Base-by-base conservation (phyloP, 2,888 invertebrate species). In the Lasioglossum vierecki region DNA sequence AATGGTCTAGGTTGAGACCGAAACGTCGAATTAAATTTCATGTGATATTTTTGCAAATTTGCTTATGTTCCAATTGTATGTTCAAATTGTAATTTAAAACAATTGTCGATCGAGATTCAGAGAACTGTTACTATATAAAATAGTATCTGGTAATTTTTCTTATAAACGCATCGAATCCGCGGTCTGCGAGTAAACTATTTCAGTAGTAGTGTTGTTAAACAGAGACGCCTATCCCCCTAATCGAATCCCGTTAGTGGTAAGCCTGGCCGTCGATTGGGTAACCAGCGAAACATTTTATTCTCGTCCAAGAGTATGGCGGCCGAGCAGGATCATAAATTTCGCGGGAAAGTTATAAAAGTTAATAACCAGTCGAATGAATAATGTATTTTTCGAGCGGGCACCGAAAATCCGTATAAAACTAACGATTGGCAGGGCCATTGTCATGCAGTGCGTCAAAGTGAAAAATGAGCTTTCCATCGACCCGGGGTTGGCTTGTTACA, bases 281-380 rank as follows among this genome's bases (percentile, higher is more conserved):
- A 26, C 60, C 60, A 63, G 60, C 60, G 60, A 63, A 63, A 63
- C 60, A 63, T 63, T 63, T 63, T 63, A 63, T 26, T 63, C 60
- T 0, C 26, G 26, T 13, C 13, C 60, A 15, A 26, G 60, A 15
- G 26, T 15, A 26, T 30, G 60, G 60, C 26, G 60, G n/a, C 60
- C 26, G 60, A 30, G 15, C 39, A 3, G 68, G 68, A 68, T 80
- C 84, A 78, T 84, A 84, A 81, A 86, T 82, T 82, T 44, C 53
- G 26, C n/a, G 60, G n/a, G 41, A 71, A 84, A 79, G 76, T 86
- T 84, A 63, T 81, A 73, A 79, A 84, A 86, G 84, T 86, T 86
- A 84, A 86, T 84, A 80, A 84, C 70, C 49, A 57, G 66, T 11
- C 63, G 76, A 73, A 86, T 84, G 86, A 86, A 84, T 79, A 84